Conservation (phyloP, 2,797 vertebrate species). For the Poeciliopsis infans region DNA sequence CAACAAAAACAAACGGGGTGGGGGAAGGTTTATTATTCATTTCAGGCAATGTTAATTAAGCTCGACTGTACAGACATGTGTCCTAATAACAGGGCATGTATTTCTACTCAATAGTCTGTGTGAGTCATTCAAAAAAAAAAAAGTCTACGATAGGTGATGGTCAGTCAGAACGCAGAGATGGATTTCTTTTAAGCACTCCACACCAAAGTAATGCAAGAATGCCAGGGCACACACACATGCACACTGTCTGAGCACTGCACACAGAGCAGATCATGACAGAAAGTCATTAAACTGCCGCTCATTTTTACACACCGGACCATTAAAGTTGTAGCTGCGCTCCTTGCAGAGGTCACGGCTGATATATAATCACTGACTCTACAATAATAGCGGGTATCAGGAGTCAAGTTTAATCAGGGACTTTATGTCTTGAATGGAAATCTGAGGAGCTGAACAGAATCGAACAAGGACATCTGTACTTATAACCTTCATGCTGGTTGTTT, state of each 20-base stretch:
- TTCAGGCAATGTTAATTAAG: neutral
- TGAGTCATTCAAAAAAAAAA: neutral
- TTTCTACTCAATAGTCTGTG: neutral
- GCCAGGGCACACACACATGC: neutral
- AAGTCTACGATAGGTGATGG: neutral
- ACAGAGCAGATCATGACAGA: neutral
- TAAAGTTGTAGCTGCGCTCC: neutral
- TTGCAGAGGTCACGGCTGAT: neutral
- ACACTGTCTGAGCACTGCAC: neutral
- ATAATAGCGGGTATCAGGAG: neutral
- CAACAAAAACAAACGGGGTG: neutral
- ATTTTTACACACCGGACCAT: neutral
- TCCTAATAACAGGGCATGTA: slow-evolving; percentile 5
- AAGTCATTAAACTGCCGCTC: neutral
- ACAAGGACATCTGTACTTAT: neutral
- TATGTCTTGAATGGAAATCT: neutral
- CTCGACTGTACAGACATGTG: slow-evolving; percentile 60
- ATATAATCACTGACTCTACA: neutral
- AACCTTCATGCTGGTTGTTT: neutral
- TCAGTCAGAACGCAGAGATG: neutral
- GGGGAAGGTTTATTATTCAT: neutral
- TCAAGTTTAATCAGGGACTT: neutral
- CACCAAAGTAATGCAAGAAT: neutral
- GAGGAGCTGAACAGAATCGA: neutral
- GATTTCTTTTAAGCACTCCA: neutral